Evolutionary conservation across 37 sponge, comb jelly and placozoan species (phyloP), one percentile per base, ranked within the genome.

Genomic region (Mnemiopsis leidyi): DNA sequence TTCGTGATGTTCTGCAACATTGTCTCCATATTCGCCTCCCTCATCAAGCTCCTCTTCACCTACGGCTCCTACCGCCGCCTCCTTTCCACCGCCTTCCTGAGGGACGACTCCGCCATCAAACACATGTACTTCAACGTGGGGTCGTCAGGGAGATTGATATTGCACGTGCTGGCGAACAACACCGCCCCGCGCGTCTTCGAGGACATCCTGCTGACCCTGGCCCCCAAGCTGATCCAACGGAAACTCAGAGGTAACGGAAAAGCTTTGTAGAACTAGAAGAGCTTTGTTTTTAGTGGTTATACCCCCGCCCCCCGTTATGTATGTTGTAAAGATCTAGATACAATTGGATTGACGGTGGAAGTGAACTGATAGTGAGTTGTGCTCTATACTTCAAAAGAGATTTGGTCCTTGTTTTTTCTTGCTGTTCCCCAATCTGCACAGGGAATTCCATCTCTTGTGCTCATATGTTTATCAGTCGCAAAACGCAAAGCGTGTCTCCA

Each of bases 1-100:
- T 73, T 73, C 28, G 76, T 73, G 26, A 73, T 73, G 76, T n/a
- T 73, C 76, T 73, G 76, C 28, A 73, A 73, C 76, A 73, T 73
- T 28, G 28, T 73, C n/a, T 73, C 76, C 76, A 73, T 73, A 16
- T 73, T 73, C 28, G 76, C 76, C n/a, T 73, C 76, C 76, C 76
- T 73, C 26, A 73, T 73, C 23, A 73, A 73, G 24, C 76, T 73
- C 76, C 76, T 73, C 76, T 73, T 73, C 76, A 73, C 76, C n/a
- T 73, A 73, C 76, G 76, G 76, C 5, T n/a, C n/a, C 24, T 73
- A 73, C 76, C 76, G 76, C 28, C 76, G 76, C 28, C 76, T 73
- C 76, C 76, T 73, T 28, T 73, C 76, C 76, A 73, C 76, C 26
- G 76, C 76, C 16, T 73, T 73, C 76, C 76, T 73, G 28, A n/a